Base-by-base conservation (phyloP, 2,888 invertebrate genomes). In the Sphinx pinastri region DNA sequence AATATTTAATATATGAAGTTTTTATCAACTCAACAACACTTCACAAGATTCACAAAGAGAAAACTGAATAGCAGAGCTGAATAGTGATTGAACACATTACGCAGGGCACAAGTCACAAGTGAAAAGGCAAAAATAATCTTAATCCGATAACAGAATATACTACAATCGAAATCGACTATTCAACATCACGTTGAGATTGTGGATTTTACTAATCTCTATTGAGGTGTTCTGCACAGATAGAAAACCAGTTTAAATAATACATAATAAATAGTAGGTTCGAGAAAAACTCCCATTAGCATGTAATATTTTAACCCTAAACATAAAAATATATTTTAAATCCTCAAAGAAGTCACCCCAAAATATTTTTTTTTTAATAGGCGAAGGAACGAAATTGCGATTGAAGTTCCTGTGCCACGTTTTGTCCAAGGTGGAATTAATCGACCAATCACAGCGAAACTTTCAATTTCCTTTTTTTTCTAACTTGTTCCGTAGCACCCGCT, bases 401-500 rank as follows among this genome's bases (percentile, higher is more conserved):
- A 67, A 69, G 54, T 63, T 69, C 69, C 54, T n/a, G 60, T 88
- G 92, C 93, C 93, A 93, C 93, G 93, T 91, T 90, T 89, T 90
- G 88, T 83, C 89, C 88, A 84, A 85, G 76, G 89, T 93, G 93
- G 93, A 93, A 86, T 86, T 74, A 81, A 76, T 84, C 67, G 75
- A 78, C 93, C 92, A 93, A 92, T 93, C 75, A 83, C 72, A 79
- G 72, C 67, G 25, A 55, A 73, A 76, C 79, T 74, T 78, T 77
- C 71, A 58, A 59, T 59, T 52, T 70, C 72, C 76, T 80, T 81
- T 79, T 68, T 45, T 70, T 68, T 69, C 70, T 6, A 47, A 47
- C 8, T 19, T 13, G 63, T 63, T 63, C 7, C 63, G 6, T 45
- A 47, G 7, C 13, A 5, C 0, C 0, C 38, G 3, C 7, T 38